Conservation (phyloP, 2,888 invertebrate species). For the Pollenia griseotomentosa region DNA sequence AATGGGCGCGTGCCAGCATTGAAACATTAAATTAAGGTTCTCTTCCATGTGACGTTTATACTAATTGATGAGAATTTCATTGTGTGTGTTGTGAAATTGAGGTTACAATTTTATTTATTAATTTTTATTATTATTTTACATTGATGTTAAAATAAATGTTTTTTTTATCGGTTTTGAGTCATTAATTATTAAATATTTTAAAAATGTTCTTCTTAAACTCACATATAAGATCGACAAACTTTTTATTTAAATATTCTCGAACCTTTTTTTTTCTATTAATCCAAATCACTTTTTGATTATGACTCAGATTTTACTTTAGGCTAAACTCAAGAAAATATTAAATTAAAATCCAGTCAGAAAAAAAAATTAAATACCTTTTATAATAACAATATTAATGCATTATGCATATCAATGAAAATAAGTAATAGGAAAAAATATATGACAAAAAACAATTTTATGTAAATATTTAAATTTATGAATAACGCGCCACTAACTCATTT, state of each 20-base stretch:
- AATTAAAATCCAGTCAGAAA: slow-evolving; percentile 41
- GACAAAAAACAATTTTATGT: slow-evolving; percentile 39
- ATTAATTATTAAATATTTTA: neutral
- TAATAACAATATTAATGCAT: slow-evolving; percentile 38
- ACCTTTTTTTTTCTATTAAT: too few relatives aligned
- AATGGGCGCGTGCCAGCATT: slow-evolving; percentile 63
- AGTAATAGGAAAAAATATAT: neutral
- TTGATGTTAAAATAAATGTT: neutral
- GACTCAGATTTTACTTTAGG: slow-evolving; percentile 53
- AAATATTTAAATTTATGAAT: slow-evolving; percentile 58
- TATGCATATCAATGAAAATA: slow-evolving; percentile 47
- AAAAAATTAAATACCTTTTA: slow-evolving; percentile 4
- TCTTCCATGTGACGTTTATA: slow-evolving; percentile 40
- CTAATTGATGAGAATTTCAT: slow-evolving; percentile 54
- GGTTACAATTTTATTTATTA: slow-evolving; percentile 49
- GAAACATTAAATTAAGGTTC: slow-evolving; percentile 57
- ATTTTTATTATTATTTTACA: neutral
- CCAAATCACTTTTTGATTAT: neutral
- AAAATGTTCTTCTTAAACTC: neutral
- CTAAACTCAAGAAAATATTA: slow-evolving; percentile 44
- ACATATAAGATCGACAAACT: too few relatives aligned
- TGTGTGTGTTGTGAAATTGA: slow-evolving; percentile 41
- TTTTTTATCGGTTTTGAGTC: neutral
- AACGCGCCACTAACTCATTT: slow-evolving; percentile 61
- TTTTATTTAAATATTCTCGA: too few relatives aligned